phyloP scores from a whole-genome alignment of 2,797 vertebrate species.

The Hafferia zeledoni region DNA sequence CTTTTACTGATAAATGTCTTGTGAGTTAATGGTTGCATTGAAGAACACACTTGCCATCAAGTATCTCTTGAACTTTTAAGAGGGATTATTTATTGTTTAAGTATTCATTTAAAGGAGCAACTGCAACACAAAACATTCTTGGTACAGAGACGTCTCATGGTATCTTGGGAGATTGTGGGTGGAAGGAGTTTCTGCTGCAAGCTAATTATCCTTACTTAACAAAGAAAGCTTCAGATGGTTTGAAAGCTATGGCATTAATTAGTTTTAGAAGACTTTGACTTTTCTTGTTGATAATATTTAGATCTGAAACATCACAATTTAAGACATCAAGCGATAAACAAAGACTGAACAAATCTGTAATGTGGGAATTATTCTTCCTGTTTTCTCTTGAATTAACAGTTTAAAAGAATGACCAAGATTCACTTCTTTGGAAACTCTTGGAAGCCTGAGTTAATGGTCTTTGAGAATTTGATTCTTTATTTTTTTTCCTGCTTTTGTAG shows the following conservation, averaged over 20 bases:
- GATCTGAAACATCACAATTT: background rate
- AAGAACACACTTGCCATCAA: background rate
- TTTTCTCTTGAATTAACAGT: background rate
- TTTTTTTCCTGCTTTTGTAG: background rate
- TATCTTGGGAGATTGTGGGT: background rate
- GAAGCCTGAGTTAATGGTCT: background rate
- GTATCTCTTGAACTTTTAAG: background rate
- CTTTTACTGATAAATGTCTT: background rate
- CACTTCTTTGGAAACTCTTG: background rate
- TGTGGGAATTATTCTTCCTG: background rate
- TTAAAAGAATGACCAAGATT: background rate
- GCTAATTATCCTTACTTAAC: background rate
- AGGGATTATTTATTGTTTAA: background rate
- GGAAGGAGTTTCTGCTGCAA: background rate
- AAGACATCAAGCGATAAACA: background rate
- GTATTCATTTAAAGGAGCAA: background rate
- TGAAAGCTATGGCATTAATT: background rate
- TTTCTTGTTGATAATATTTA: background rate
- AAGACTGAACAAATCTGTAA: background rate
- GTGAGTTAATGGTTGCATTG: background rate
- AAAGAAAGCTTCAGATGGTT: background rate
- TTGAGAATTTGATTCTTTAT: background rate
- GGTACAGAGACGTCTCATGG: background rate
- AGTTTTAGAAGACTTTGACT: background rate
- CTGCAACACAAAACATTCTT: background rate